Base-by-base conservation (phyloP, 2,113 vertebrate species). In the Argyrosomus japonicus region DNA sequence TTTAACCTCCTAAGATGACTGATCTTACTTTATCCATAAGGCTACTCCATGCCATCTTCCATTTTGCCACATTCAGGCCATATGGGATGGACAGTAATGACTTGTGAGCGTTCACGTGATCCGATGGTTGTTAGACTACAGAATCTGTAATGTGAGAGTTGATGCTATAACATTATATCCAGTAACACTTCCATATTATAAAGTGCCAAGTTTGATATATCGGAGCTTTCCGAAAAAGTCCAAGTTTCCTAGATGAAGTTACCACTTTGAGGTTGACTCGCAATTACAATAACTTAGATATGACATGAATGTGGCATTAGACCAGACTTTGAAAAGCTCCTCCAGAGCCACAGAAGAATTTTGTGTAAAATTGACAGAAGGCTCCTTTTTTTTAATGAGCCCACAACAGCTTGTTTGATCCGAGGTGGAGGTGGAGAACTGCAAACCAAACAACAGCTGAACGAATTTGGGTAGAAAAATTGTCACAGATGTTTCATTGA, bases 301-400 rank as follows among this genome's bases (percentile, higher is more conserved):
- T 56, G 18, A 77, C 13, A 23, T 68, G 2, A 67, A 76, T 21
- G 73, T 75, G 32, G n/a, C 73, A 6, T 76, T 14, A 9, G 48
- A 45, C n/a, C 57, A 40, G n/a, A 60, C 17, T 61, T 60, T 47
- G 19, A 18, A 13, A 50, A n/a, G 2, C 43, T 60, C 4, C 50
- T n/a, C 19, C 40, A 25, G n/a, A 47, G 51, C 57, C 61, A 43
- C 47, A 43, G 60, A 64, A 25, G 57, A 71, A 9, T 12, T 69
- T 69, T n/a, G 19, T 54, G 19, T n/a, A 8, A 18, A 43, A 40
- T 5, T 40, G 18, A 10, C 14, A 18, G 51, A 40, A 71, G 12
- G 3, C 32, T 43, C 53, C 53, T 57, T 36, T 32, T 36, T 36
- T 36, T 71, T 70, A 56, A 70, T 25, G 12, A 71, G 2, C 11